These are phyloP conservation scores for Idris sp. DNA, from an alignment of 1,140 invertebrate species.

Conservation along the genomic window DNA sequence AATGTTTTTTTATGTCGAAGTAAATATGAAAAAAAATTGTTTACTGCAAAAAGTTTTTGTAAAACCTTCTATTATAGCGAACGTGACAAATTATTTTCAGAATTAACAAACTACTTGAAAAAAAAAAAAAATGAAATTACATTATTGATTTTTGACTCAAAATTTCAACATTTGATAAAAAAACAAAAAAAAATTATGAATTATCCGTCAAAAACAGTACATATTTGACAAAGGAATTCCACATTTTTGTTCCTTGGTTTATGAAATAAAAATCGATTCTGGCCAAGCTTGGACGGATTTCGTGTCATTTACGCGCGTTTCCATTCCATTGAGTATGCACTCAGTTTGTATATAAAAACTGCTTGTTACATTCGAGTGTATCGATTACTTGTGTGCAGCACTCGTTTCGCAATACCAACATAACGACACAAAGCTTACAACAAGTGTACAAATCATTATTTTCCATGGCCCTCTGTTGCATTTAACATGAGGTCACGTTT, in stretches of 20 bases:
- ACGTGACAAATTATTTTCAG: no score
- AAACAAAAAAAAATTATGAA: no score
- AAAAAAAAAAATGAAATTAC: no score
- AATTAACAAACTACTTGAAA: no score
- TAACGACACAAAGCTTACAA: constrained; percentile 46
- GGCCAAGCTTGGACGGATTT: constrained; percentile 55
- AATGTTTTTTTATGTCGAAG: no score
- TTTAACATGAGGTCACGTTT: constrained; percentile 43
- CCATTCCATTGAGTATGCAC: constrained; percentile 61
- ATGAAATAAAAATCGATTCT: constrained; percentile 57
- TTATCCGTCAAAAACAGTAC: constrained; percentile 57
- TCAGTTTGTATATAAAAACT: constrained; percentile 57
- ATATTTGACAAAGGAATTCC: constrained; percentile 24
- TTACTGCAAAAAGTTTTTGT: no score
- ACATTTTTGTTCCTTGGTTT: constrained; percentile 49
- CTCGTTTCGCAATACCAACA: constrained; percentile 38
- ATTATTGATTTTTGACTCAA: no score
- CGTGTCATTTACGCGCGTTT: constrained; percentile 59
- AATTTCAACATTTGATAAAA: no score
- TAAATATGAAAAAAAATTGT: no score
- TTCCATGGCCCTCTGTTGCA: constrained; percentile 36
- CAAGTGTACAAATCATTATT: constrained; percentile 57
- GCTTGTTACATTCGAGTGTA: constrained; percentile 60
- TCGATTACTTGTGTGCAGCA: constrained; percentile 54
- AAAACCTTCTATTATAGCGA: no score